Base-by-base conservation (phyloP, 2,888 invertebrate genomes). In the Drosophila falleni region DNA sequence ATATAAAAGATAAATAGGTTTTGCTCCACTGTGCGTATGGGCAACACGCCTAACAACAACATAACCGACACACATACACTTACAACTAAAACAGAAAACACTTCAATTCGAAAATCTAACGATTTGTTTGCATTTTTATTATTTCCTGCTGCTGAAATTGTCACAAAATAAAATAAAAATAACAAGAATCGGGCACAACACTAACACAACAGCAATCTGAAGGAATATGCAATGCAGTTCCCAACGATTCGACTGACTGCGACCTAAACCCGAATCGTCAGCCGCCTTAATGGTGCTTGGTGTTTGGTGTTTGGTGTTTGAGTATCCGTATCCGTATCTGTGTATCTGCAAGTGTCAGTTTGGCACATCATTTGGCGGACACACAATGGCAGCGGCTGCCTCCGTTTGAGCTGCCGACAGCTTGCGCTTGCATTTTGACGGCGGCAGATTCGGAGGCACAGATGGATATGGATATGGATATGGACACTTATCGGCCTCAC, bases 111-210 rank as follows among this genome's bases (percentile, higher is more conserved):
- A 77, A 87, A 87, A 81, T 87, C 89, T 87, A 81, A 87, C 86
- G 87, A 87, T 91, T 90, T 90, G 90, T 90, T 89, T 86, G 89
- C 89, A 90, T 87, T 90, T 89, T 91, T 88, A 89, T 89, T 86
- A 89, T 91, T 90, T 89, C 88, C 88, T 89, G 83, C 82, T 80
- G 68, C 74, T 73, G 71, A 87, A 85, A 89, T 89, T 86, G 88
- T 91, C 87, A 82, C 88, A 84, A 80, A 80, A 88, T 86, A 80
- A 81, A 75, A 74, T 87, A 81, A 80, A 80, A 74, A 75, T 76
- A 81, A 80, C 76, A 76, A 78, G 63, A 70, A 58, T 42, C 41
- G 31, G 44, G 54, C 62, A 72, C 37, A 58, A 66, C 42, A 64
- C 33, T 15, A 31, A 26, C 41, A 39, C 15, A 46, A 13, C 37